These are phyloP conservation scores for Nannoperca australis DNA, from an alignment of 2,797 vertebrate genomes.

Conservation along the genomic window DNA sequence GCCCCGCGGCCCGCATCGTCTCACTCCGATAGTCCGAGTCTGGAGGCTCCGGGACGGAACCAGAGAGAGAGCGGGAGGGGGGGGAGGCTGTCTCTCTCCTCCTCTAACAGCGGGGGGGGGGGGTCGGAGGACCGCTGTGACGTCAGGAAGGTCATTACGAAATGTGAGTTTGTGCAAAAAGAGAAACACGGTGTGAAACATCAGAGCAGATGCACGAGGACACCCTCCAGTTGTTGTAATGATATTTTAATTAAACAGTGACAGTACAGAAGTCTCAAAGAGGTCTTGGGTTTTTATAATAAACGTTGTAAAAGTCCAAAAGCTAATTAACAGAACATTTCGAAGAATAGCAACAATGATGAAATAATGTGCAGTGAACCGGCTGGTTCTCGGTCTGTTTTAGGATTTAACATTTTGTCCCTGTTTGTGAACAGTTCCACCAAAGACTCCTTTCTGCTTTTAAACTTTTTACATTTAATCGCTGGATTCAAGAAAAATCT, in stretches of 20 bases:
- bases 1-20: slow-evolving; percentile 67
- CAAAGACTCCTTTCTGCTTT: too few species aligned
- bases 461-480: too few species aligned
- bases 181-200: background rate
- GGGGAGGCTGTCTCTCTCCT: slow-evolving; percentile 5
- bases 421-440: too few species aligned
- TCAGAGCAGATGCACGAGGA: background rate
- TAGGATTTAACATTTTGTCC: too few species aligned
- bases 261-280: background rate
- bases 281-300: too few species aligned
- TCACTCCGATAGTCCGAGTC: background rate
- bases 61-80: background rate
- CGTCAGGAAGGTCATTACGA: slow-evolving; percentile 40
- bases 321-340: too few species aligned
- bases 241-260: background rate
- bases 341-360: too few species aligned
- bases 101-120: slow-evolving; percentile 14
- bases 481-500: too few species aligned
- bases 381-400: too few species aligned
- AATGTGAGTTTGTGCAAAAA: background rate
- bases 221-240: background rate
- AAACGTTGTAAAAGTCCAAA: too few species aligned
- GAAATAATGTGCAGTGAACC: too few species aligned
- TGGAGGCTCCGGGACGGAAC: slow-evolving; percentile 19
- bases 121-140: slow-evolving; percentile 25